phyloP scores from a whole-genome alignment of 1,140 invertebrate genomes.

The Ostrea edulis region DNA sequence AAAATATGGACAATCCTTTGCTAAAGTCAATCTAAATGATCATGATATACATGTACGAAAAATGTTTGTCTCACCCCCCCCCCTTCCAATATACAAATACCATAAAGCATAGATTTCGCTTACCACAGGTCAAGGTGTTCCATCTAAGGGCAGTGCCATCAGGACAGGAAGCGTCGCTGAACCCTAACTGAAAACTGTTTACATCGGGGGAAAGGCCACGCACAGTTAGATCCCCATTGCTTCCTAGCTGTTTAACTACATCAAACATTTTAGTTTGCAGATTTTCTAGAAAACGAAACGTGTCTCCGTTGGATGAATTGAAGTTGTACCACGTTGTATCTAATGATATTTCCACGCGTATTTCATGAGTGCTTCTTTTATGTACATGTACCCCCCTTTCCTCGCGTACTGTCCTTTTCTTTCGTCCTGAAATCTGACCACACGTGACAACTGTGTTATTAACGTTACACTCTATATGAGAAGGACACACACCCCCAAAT shows the following conservation, averaged over 20 bases:
- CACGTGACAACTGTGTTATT: not conserved
- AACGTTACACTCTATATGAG: slow-evolving; percentile 1
- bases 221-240: not conserved
- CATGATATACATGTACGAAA: no score
- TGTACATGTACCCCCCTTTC: not conserved
- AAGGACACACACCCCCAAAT: not conserved
- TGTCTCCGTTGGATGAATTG: not conserved
- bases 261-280: not conserved
- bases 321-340: not conserved
- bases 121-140: not conserved
- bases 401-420: not conserved
- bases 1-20: no score
- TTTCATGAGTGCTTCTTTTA: slow-evolving; percentile 20
- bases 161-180: not conserved
- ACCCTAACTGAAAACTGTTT: not conserved
- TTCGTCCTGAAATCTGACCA: not conserved
- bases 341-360: slow-evolving; percentile 3
- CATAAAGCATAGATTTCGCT: not conserved
- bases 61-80: no score
- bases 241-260: not conserved
- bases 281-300: not conserved
- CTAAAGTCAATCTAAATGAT: no score
- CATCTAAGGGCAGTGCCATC: not conserved
- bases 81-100: no score
- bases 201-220: not conserved